Evolutionary conservation across 2,113 vertebrate genomes (phyloP), one percentile per base, ranked within the genome.

Genomic region (Ictalurus punctatus): DNA sequence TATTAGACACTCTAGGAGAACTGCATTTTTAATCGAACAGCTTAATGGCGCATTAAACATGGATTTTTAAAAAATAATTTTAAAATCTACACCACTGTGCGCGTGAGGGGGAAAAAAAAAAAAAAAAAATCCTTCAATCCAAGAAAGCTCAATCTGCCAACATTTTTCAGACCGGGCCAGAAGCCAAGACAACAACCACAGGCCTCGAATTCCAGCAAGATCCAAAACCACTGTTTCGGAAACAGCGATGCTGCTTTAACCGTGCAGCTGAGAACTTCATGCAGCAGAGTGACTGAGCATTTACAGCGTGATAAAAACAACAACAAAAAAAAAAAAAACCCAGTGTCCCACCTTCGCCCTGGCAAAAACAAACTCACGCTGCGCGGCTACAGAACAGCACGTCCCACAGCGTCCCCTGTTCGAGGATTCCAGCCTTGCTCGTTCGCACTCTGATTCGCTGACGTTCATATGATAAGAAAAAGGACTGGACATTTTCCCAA

Each of bases 361-460:
- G 78, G 13, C n/a, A 82, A 86, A 56, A 74, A 54, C 40, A 78
- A 71, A 67, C 44, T 61, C 21, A 21, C 48, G 58, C 78, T 78
- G 81, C 7, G 54, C 40, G 82, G 67, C 52, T 34, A 63, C 17
- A 81, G 83, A 87, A 90, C 91, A 87, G 82, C 65, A 58, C 83
- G 61, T 86, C 61, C 82, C 88, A 78, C 9, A 88, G 56, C 6
- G 44, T 48, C 44, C 44, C 44, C 6, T 0, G 58, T 52, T 54
- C 82, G 37, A 48, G 79, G 86, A 84, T 80, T 89, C 21, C 40
- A 67, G 82, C 27, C 83, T 81, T 63, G 78, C 40, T 69, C 6
- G 44, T 48, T 16, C 54, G 44, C 52, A 59, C 59, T 87, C n/a
- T 52, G 73, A 61, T 83, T 30, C n/a, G 78, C 78, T 74, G 44